phyloP scores from a whole-genome alignment of 2,113 vertebrate species.

The Australoheros scitulus region DNA sequence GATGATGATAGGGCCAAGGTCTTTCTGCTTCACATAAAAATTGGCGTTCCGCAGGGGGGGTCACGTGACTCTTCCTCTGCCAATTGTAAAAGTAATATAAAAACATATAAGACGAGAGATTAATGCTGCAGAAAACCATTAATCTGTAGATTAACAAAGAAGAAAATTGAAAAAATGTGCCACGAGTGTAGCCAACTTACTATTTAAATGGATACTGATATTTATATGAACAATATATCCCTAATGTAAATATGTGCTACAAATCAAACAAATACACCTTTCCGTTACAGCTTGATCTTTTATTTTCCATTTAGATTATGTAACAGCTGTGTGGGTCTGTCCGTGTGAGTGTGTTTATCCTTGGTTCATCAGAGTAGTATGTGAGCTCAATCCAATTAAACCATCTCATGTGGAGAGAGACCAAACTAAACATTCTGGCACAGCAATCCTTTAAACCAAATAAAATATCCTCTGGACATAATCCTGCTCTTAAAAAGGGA shows the following conservation, averaged over 20 bases:
- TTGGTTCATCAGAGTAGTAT: constrained; percentile 56
- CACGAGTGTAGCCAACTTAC: neutral
- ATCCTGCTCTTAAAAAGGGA: constrained; percentile 62
- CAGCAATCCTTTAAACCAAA: constrained; percentile 79
- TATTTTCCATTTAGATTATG: constrained; percentile 92
- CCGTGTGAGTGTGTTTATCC: constrained; percentile 41
- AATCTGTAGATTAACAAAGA: neutral
- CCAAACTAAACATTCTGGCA: constrained; percentile 80
- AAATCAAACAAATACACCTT: constrained; percentile 20
- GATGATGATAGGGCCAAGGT: too few relatives aligned
- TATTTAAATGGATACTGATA: neutral
- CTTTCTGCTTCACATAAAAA: too few relatives aligned
- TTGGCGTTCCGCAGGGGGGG: too few relatives aligned
- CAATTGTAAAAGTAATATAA: too few relatives aligned
- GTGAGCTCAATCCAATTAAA: constrained; percentile 58
- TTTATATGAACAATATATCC: neutral
- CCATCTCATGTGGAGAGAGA: constrained; percentile 74
- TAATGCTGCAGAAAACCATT: too few relatives aligned
- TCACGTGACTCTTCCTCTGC: too few relatives aligned
- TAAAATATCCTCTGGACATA: constrained; percentile 57
- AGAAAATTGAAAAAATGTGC: neutral
- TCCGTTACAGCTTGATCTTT: constrained; percentile 89
- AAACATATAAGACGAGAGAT: too few relatives aligned
- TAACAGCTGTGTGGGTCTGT: constrained; percentile 79
- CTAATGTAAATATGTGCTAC: neutral